Percentiles rank a stretch among this genome's conserved stretches.
Evolutionary conservation across 2,113 vertebrate genomes (phyloP).

Genomic region (Numida meleagris): DNA sequence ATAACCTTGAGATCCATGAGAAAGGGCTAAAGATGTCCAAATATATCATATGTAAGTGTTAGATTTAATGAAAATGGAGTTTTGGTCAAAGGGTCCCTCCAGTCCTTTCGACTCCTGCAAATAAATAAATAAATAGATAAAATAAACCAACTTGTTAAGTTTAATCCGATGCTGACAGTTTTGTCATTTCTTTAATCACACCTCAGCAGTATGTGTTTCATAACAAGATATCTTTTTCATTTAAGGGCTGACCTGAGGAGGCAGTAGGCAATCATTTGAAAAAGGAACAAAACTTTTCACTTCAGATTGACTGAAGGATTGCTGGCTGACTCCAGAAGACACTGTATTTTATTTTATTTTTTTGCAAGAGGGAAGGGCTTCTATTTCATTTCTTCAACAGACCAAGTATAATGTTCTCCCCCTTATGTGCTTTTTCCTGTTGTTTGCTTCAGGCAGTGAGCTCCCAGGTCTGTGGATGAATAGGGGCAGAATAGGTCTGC

Average conservation of each 20-base stretch:
- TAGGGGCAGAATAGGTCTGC: neutral
- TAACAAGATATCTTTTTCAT: neutral
- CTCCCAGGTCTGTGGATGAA: neutral
- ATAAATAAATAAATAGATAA: neutral
- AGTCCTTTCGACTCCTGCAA: neutral
- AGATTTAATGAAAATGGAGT: neutral
- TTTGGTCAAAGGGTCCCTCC: neutral
- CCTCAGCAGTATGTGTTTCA: neutral
- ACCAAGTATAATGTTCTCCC: neutral
- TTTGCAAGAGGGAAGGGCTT: neutral
- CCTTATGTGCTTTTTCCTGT: neutral
- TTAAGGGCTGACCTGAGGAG: constrained; percentile 32
- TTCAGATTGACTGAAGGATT: neutral
- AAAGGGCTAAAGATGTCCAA: neutral
- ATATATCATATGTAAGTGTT: neutral
- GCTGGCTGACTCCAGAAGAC: neutral
- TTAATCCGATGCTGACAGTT: neutral
- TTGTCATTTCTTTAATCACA: constrained; percentile 45
- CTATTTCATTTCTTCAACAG: neutral
- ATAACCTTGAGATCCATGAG: neutral
- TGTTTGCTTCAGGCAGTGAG: neutral
- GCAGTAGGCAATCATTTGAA: constrained; percentile 29
- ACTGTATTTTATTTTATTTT: neutral
- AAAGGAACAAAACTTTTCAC: constrained; percentile 35
- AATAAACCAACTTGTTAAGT: neutral